Conservation (phyloP, 2,888 invertebrate genomes). For the Sepiola atlantica region DNA sequence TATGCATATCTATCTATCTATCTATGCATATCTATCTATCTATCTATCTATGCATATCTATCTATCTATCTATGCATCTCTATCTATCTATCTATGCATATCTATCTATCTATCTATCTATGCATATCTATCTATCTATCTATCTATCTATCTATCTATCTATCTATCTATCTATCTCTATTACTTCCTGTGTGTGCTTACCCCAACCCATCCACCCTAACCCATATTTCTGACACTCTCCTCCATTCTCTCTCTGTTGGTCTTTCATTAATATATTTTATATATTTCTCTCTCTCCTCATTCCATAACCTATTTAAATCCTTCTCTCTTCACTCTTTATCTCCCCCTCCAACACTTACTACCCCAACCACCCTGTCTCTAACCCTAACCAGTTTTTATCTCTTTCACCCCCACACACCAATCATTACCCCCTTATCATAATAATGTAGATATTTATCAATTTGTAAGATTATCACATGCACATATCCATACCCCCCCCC, state of each 20-base stretch:
- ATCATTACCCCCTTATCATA: not conserved
- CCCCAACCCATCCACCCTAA: not conserved
- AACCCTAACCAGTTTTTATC: not conserved
- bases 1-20: slow-evolving; percentile 22
- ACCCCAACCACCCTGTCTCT: not conserved
- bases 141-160: slow-evolving; percentile 41
- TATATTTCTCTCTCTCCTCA: not conserved
- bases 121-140: no score
- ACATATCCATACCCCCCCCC: no score
- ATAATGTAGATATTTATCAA: no score
- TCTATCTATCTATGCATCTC: slow-evolving; percentile 40
- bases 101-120: slow-evolving; percentile 39
- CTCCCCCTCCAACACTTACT: not conserved
- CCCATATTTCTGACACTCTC: slow-evolving; percentile 41
- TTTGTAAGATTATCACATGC: no score
- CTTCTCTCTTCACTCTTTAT: no score
- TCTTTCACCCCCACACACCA: not conserved
- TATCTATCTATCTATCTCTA: slow-evolving; percentile 32
- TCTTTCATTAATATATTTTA: no score
- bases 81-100: slow-evolving; percentile 32
- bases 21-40: slow-evolving; percentile 40
- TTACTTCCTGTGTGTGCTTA: not conserved
- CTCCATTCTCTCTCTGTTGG: no score
- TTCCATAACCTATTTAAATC: not conserved
- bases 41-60: slow-evolving; percentile 33